Evolutionary conservation across 1,140 invertebrate species (phyloP), one percentile per base, ranked within the genome.

Genomic region (Chymomyza costata): DNA sequence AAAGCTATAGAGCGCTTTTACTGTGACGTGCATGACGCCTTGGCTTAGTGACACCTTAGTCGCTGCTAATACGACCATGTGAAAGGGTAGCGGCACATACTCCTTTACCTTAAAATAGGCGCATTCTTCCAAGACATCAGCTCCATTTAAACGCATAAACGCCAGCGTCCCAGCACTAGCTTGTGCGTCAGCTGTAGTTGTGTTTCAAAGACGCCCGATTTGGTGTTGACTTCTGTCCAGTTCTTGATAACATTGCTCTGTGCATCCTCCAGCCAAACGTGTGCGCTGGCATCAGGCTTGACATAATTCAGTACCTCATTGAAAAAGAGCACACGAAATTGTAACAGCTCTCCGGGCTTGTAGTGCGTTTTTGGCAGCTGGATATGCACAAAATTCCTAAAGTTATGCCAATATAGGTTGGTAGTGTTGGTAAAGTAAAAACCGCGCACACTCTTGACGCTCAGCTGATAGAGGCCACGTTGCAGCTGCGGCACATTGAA

Each of bases 291-390:
- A 0, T 25, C 40, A 2, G 58, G 39, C 0, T 2, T 1, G 0
- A 37, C 18, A 6, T 6, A 5, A 1, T 31, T 6, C 15, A 65
- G 8, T 14, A 5, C 1, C 7, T 58, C 53, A 19, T 63, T 19
- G 34, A 57, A 53, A 17, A 25, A 65, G 13, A 58, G 19, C 0
- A 46, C 59, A 6, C 53, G 53, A 38, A 65, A 65, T 13, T 52
- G 31, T 3, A 65, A 1, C 5, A 56, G 3, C 19, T 65, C 39
- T 13, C 53, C 38, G 1, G 53, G 25, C 10, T 17, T 8, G 13
- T 53, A 65, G 0, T 6, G 7, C 0, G 6, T 2, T 11, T 65
- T 65, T 0, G 59, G 28, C 3, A 52, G 62, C 25, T 62, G 63
- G 10, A 65, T 52, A 28, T 62, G 56, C 1, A 62, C 8, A n/a